These are phyloP conservation scores for Agrotis ipsilon DNA, from an alignment of 2,888 invertebrate species.

Conservation along the genomic window DNA sequence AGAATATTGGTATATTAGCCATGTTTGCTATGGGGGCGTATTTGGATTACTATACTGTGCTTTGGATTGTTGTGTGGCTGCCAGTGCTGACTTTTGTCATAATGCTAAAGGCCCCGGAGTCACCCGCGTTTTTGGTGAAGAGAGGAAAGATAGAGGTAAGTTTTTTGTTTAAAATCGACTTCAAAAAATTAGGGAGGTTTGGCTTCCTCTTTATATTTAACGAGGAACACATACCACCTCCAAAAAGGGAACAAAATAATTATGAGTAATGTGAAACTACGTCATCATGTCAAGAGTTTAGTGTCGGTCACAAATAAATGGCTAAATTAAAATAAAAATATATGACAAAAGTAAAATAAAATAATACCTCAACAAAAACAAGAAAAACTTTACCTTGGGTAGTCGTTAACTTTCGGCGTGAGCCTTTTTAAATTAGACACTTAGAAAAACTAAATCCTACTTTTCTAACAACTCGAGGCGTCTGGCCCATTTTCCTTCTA, in stretches of 20 bases:
- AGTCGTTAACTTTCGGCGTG: background rate
- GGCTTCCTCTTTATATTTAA: no score
- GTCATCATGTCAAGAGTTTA: no score
- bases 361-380: no score
- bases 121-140: constrained; percentile 81
- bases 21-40: constrained; percentile 81
- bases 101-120: constrained; percentile 80
- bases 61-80: constrained; percentile 73
- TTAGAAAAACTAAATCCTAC: background rate
- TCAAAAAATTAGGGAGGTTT: no score
- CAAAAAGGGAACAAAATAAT: no score
- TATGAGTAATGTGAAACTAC: no score
- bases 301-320: no score
- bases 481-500: background rate
- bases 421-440: background rate
- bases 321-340: no score
- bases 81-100: constrained; percentile 73
- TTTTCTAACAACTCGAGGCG: background rate
- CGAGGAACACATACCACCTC: no score
- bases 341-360: no score
- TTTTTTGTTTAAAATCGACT: constrained; percentile 3
- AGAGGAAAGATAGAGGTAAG: constrained; percentile 77
- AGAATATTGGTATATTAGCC: constrained; percentile 75
- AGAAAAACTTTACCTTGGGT: no score
- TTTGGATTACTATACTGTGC: constrained; percentile 74